Conservation (phyloP, 2,888 invertebrate genomes). For the Chymomyza amoena region DNA sequence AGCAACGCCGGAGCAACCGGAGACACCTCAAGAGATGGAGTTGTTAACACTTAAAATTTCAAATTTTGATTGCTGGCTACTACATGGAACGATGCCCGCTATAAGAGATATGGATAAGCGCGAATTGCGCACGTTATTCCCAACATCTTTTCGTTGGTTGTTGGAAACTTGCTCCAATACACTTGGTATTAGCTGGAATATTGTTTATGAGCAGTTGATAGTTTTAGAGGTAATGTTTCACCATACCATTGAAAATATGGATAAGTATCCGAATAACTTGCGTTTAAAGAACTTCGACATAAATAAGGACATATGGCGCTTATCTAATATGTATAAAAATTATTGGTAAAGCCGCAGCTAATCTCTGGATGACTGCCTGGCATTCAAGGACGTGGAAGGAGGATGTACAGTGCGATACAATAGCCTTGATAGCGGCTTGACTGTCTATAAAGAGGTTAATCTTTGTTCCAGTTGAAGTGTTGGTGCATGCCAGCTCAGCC, state of each 20-base stretch:
- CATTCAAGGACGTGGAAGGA: too few species aligned
- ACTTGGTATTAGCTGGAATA: slow-evolving; percentile 64
- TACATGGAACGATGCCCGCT: slow-evolving; percentile 54
- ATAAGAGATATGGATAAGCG: slow-evolving; percentile 48
- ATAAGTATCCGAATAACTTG: slow-evolving; percentile 55
- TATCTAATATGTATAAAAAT: slow-evolving; percentile 55
- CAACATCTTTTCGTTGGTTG: slow-evolving; percentile 76
- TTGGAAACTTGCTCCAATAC: slow-evolving; percentile 75
- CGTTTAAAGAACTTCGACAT: slow-evolving; percentile 45
- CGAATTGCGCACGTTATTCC: slow-evolving; percentile 63
- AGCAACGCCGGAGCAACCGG: background rate
- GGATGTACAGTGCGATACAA: too few species aligned
- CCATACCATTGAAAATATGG: slow-evolving; percentile 68
- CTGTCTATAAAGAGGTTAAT: too few species aligned
- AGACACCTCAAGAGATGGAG: background rate
- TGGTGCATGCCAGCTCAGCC: too few species aligned
- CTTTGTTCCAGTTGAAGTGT: too few species aligned
- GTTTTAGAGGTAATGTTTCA: slow-evolving; percentile 74
- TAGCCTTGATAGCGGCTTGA: too few species aligned
- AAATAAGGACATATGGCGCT: slow-evolving; percentile 62
- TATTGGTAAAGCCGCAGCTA: too few species aligned
- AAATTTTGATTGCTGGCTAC: slow-evolving; percentile 77
- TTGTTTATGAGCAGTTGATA: slow-evolving; percentile 74
- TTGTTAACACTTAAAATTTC: slow-evolving; percentile 60
- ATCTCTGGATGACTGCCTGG: too few species aligned